Evolutionary conservation across 2,797 vertebrate genomes (phyloP).

Genomic region (Cossypha polioptera): DNA sequence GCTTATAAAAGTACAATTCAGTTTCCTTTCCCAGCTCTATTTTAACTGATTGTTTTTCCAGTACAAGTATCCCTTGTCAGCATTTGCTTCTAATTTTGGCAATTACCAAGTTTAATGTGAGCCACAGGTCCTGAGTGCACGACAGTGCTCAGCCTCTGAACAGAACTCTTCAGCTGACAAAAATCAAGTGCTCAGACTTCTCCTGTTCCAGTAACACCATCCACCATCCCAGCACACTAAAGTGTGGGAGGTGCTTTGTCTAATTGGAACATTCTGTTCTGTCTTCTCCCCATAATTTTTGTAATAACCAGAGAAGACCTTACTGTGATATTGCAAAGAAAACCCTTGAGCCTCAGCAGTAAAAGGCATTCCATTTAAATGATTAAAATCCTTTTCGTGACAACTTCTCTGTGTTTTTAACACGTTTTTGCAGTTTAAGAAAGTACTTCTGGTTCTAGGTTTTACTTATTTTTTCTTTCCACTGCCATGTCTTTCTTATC

Average conservation of each 20-base stretch:
- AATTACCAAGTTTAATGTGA: accelerated
- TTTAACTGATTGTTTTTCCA: not conserved
- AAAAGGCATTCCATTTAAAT: not conserved
- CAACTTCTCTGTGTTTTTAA: not conserved
- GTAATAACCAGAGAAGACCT: not conserved
- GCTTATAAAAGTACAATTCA: not conserved
- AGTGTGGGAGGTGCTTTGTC: not conserved
- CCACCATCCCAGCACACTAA: not conserved
- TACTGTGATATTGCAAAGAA: not conserved
- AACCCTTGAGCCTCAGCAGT: not conserved
- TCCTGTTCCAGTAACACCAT: not conserved
- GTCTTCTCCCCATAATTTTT: not conserved
- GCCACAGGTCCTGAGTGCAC: not conserved
- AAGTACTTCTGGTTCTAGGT: not conserved
- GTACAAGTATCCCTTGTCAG: not conserved
- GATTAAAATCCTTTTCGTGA: not conserved
- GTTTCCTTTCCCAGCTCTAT: not conserved
- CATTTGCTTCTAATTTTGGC: not conserved
- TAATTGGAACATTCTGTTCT: not conserved
- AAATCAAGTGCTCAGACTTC: not conserved
- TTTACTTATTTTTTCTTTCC: not conserved
- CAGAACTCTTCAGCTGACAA: not conserved
- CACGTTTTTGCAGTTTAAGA: not conserved
- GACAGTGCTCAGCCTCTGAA: not conserved
- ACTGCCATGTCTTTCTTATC: not conserved